Conservation (phyloP, 2,797 vertebrate genomes). For the Poecilia wingei region DNA sequence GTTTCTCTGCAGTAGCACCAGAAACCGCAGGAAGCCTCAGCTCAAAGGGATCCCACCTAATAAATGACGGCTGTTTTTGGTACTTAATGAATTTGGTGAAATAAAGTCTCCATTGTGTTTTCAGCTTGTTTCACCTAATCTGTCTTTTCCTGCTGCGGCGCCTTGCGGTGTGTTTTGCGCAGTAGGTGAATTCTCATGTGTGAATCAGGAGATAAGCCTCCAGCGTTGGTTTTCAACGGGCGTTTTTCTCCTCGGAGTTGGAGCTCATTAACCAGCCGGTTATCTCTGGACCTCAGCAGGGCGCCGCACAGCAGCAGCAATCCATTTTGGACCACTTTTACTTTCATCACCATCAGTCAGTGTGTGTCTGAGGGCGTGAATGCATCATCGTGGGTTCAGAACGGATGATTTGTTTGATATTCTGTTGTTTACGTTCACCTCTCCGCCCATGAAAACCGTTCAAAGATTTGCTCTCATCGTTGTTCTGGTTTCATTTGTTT, state of each 20-base stretch:
- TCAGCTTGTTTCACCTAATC: slow-evolving; percentile 39
- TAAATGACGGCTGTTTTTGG: background rate
- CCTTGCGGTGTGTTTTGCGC: slow-evolving; percentile 41
- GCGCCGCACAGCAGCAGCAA: background rate
- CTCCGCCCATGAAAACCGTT: background rate
- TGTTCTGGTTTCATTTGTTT: background rate
- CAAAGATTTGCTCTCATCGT: background rate
- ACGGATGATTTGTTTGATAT: background rate
- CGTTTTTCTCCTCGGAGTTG: slow-evolving; percentile 15
- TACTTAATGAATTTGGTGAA: slow-evolving; percentile 12
- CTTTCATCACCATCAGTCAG: background rate
- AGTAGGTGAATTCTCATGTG: slow-evolving; percentile 43
- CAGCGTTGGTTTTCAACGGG: slow-evolving; percentile 27
- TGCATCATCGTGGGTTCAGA: background rate
- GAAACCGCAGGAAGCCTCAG: background rate
- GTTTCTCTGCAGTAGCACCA: background rate
- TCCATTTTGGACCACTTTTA: slow-evolving; percentile 11
- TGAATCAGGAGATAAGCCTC: slow-evolving; percentile 58
- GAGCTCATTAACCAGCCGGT: slow-evolving; percentile 48
- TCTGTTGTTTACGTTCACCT: background rate
- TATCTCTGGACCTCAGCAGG: slow-evolving; percentile 34
- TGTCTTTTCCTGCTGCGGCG: slow-evolving; percentile 23
- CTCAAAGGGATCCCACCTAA: background rate
- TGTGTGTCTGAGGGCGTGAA: background rate
- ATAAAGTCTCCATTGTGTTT: slow-evolving; percentile 43